Percentiles rank a stretch among this genome's conserved stretches.
These are phyloP conservation scores for Dryobota labecula DNA, from an alignment of 2,888 invertebrate genomes.

Conservation along the genomic window DNA sequence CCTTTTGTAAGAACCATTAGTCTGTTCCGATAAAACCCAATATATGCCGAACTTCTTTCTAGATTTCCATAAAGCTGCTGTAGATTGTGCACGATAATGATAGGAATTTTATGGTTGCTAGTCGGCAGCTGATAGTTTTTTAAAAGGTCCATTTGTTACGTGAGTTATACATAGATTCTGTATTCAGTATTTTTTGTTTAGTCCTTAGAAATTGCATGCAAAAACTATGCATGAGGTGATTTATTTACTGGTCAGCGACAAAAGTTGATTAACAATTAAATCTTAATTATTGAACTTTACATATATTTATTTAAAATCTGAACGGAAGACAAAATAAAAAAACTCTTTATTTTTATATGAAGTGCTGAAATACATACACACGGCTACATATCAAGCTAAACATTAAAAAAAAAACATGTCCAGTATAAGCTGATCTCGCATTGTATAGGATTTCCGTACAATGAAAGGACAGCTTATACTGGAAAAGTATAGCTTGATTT, in stretches of 20 bases:
- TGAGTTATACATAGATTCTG: not conserved
- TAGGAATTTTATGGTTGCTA: conserved; percentile 35
- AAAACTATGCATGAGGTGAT: too few relatives aligned
- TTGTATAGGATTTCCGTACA: too few relatives aligned
- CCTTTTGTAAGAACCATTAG: conserved; percentile 82
- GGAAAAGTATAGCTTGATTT: too few relatives aligned
- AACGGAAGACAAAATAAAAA: not conserved
- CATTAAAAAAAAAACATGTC: too few relatives aligned
- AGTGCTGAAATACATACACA: not conserved
- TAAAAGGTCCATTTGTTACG: not conserved
- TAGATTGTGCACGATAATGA: conserved; percentile 63
- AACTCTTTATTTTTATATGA: not conserved
- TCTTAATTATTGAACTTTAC: not conserved
- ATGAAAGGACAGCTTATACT: too few relatives aligned
- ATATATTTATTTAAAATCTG: not conserved
- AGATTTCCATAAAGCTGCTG: conserved; percentile 71
- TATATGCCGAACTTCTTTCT: conserved; percentile 70
- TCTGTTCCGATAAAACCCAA: conserved; percentile 72
- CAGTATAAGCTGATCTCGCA: too few relatives aligned
- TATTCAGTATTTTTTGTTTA: not conserved
- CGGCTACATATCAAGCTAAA: too few relatives aligned
- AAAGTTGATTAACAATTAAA: not conserved
- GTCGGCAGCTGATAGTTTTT: conserved; percentile 3
- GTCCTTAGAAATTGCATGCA: not conserved
- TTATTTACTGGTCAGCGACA: not conserved